Percentiles rank a stretch among this genome's conserved stretches.
Conservation (phyloP, 2,113 vertebrate species). For the Carlito syrichta region DNA sequence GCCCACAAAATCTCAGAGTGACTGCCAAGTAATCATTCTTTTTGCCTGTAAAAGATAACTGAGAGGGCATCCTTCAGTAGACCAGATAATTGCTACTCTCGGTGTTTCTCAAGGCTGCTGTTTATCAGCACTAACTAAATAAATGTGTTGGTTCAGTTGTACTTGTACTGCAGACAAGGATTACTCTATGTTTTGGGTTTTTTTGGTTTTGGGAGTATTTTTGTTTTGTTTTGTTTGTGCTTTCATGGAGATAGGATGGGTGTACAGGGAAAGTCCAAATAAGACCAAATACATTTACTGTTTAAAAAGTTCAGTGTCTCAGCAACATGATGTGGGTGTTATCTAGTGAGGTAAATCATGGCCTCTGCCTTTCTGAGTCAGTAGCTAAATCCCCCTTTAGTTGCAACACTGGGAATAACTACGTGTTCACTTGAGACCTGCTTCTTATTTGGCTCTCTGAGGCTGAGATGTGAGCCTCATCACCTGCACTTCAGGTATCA, state of each 20-base stretch:
- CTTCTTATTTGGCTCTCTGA: neutral
- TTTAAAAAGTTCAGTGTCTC: neutral
- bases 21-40: slow-evolving; percentile 64
- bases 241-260: neutral
- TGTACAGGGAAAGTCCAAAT: neutral
- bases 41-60: slow-evolving; percentile 42
- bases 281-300: neutral
- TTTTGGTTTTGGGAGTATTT: neutral
- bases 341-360: neutral
- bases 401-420: too few relatives aligned
- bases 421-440: neutral
- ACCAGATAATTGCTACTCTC: slow-evolving; percentile 68
- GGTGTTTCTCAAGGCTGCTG: slow-evolving; percentile 71
- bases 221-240: neutral
- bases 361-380: neutral
- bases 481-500: neutral
- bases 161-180: slow-evolving; percentile 58
- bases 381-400: neutral
- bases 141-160: slow-evolving; percentile 69
- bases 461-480: neutral
- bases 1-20: slow-evolving; percentile 40
- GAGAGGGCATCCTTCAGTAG: slow-evolving; percentile 47
- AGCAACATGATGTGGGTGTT: neutral
- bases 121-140: slow-evolving; percentile 71
- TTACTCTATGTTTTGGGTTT: neutral